Conservation (phyloP, 2,888 invertebrate species). For the Scaptomyza reducta region DNA sequence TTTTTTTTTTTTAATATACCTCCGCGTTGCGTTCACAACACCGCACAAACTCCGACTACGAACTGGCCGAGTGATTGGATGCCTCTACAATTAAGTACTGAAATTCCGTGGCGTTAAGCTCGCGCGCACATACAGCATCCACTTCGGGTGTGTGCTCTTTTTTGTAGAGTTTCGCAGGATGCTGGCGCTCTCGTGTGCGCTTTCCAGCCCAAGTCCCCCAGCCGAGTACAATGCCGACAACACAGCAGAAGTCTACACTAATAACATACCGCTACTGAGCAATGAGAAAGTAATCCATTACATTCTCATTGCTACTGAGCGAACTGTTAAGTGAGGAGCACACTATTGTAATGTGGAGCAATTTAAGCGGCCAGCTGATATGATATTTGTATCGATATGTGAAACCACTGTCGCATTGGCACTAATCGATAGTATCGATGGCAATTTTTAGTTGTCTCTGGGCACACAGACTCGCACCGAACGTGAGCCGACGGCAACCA, state of each 20-base stretch:
- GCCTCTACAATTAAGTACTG: slow-evolving; percentile 60
- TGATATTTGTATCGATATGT: neutral
- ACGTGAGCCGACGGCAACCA: slow-evolving; percentile 82
- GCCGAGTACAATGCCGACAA: slow-evolving; percentile 20
- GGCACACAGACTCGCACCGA: slow-evolving; percentile 67
- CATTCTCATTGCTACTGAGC: no score
- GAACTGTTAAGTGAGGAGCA: slow-evolving; percentile 17
- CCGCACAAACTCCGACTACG: slow-evolving; percentile 69
- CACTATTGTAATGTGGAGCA: slow-evolving; percentile 6
- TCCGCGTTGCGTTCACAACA: slow-evolving; percentile 47
- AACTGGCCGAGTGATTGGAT: slow-evolving; percentile 56
- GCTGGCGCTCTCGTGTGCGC: slow-evolving; percentile 44
- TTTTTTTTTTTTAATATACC: slow-evolving; percentile 30
- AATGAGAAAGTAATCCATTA: no score
- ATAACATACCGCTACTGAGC: slow-evolving; percentile 13
- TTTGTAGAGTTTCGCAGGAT: slow-evolving; percentile 64
- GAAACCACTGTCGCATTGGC: slow-evolving; percentile 4
- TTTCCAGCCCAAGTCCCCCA: slow-evolving; percentile 56
- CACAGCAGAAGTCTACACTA: slow-evolving; percentile 29
- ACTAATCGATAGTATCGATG: slow-evolving; percentile 37
- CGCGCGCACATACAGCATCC: slow-evolving; percentile 44
- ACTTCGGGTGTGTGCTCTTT: slow-evolving; percentile 28
- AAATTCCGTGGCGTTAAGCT: slow-evolving; percentile 36
- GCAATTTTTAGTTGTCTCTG: slow-evolving; percentile 12
- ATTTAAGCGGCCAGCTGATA: slow-evolving; percentile 22